Conservation (phyloP, 2,113 vertebrate species). For the Gila orcuttii region DNA sequence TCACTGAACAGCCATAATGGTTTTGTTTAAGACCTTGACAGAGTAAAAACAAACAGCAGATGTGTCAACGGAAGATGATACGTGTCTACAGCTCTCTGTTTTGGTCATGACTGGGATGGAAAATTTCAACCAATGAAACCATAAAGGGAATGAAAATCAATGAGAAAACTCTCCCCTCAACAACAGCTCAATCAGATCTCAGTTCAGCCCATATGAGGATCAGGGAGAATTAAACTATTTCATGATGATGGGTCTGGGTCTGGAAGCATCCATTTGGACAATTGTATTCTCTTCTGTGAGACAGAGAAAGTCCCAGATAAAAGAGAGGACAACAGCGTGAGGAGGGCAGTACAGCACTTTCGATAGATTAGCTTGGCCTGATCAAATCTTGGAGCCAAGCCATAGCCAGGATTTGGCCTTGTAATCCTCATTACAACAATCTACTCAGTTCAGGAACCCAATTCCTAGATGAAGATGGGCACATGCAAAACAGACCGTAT, state of each 20-base stretch:
- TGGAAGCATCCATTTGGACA: slow-evolving; percentile 16
- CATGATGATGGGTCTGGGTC: slow-evolving; percentile 4
- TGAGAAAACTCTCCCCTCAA: not conserved
- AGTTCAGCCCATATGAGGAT: not conserved
- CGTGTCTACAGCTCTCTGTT: not conserved
- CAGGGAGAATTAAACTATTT: not conserved
- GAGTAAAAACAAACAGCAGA: not conserved
- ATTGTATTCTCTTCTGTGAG: not conserved
- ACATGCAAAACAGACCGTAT: not conserved
- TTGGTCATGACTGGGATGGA: not conserved
- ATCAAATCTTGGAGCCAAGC: slow-evolving; percentile 47
- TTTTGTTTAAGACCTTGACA: slow-evolving; percentile 9
- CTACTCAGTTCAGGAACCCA: not conserved
- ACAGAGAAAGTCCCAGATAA: not conserved
- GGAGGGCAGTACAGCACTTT: not conserved
- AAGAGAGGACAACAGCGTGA: not conserved
- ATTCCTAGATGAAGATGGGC: not conserved
- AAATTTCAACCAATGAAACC: not conserved
- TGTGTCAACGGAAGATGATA: not conserved
- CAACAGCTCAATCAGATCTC: not conserved
- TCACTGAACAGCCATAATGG: not conserved
- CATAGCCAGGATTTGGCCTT: slow-evolving; percentile 32
- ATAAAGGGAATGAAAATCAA: not conserved
- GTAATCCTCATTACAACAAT: slow-evolving; percentile 41
- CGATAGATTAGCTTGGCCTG: slow-evolving; percentile 45